Conservation (phyloP, 2,797 vertebrate species). For the Karalla daura region DNA sequence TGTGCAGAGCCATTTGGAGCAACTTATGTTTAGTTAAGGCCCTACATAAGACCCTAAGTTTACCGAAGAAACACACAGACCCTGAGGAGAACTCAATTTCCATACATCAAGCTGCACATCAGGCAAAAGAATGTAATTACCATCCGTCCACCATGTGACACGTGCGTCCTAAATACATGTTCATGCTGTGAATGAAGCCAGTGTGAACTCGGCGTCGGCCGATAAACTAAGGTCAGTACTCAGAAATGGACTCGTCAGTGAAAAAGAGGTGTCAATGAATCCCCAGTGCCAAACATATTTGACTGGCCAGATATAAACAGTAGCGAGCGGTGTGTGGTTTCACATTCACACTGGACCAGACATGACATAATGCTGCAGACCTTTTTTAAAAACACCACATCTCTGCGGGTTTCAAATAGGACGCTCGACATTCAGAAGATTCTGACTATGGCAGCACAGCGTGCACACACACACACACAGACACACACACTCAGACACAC, state of each 20-base stretch:
- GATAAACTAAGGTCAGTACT: slow-evolving; percentile 27
- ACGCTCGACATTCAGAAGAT: slow-evolving; percentile 66
- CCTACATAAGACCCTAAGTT: slow-evolving; percentile 32
- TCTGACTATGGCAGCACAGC: slow-evolving; percentile 43
- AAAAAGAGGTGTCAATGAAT: slow-evolving; percentile 57
- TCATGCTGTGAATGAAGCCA: slow-evolving; percentile 3
- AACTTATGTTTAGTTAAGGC: slow-evolving; percentile 47
- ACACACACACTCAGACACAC: slow-evolving; percentile 5
- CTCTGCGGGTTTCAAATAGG: slow-evolving; percentile 71
- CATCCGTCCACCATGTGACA: no score
- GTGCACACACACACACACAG: slow-evolving; percentile 2
- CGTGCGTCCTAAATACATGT: no score
- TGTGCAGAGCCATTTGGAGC: slow-evolving; percentile 39
- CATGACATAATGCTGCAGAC: slow-evolving; percentile 79
- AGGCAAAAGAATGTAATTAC: neutral
- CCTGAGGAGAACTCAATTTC: neutral
- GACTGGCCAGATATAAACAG: slow-evolving; percentile 73
- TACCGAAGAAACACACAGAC: slow-evolving; percentile 40
- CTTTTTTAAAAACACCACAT: slow-evolving; percentile 73
- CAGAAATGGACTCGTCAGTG: slow-evolving; percentile 27
- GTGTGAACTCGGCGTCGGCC: neutral
- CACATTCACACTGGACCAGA: slow-evolving; percentile 75
- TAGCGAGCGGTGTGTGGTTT: slow-evolving; percentile 70
- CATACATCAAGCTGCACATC: neutral
- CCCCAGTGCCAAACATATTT: slow-evolving; percentile 58